Percentiles rank a stretch among this genome's conserved stretches.
Conservation (phyloP, 53 echinoderm and acorn worm species). For the Henricia sp. region DNA sequence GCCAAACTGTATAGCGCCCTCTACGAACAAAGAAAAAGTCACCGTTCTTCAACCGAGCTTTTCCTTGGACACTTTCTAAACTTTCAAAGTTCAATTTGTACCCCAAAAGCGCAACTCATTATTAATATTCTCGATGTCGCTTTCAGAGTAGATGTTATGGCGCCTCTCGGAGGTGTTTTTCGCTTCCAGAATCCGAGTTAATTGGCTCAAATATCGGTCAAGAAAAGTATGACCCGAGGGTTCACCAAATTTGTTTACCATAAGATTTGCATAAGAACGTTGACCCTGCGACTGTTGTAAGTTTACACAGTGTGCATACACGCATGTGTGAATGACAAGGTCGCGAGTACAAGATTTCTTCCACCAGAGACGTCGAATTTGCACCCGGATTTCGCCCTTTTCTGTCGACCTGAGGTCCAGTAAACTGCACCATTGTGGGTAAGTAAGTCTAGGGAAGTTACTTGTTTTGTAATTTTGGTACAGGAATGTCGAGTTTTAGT, state of each 20-base stretch:
- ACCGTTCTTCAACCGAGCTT: too few relatives aligned
- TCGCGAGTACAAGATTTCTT: background rate
- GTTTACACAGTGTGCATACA: slow-evolving; percentile 32
- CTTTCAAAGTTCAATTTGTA: too few relatives aligned
- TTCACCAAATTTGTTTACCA: slow-evolving; percentile 18
- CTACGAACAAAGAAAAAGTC: too few relatives aligned
- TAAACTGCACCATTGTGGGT: background rate
- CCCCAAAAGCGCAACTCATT: too few relatives aligned
- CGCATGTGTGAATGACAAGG: slow-evolving; percentile 5
- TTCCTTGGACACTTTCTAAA: too few relatives aligned
- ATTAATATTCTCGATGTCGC: too few relatives aligned
- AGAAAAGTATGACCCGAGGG: slow-evolving; percentile 14
- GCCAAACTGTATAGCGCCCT: too few relatives aligned
- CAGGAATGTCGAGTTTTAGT: background rate
- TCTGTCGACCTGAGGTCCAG: background rate
- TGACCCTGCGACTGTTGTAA: slow-evolving; percentile 27
- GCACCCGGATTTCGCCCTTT: slow-evolving; percentile 21
- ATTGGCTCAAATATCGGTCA: slow-evolving; percentile 6
- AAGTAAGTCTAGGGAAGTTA: slow-evolving; percentile 14
- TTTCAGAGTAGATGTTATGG: too few relatives aligned
- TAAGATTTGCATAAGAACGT: slow-evolving; percentile 57
- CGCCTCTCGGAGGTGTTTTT: too few relatives aligned
- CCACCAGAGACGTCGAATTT: background rate
- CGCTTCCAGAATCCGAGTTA: too few relatives aligned
- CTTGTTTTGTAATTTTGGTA: background rate